phyloP scores from a whole-genome alignment of 2,113 vertebrate genomes.

The Myrmecobius fasciatus region DNA sequence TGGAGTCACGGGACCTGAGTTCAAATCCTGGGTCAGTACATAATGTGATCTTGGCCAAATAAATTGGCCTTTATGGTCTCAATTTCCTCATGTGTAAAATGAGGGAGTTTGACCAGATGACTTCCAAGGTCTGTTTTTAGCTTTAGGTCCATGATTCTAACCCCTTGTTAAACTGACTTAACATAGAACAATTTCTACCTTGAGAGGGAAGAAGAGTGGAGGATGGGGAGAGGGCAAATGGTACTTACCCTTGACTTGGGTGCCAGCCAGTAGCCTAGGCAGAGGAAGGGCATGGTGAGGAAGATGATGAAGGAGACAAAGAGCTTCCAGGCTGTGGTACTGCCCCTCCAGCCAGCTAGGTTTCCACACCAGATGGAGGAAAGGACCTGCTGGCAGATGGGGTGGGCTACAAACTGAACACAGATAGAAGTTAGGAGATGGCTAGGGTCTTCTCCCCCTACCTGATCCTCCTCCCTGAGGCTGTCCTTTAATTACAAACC shows the following conservation, averaged over 20 bases:
- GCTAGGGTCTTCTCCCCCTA: background rate
- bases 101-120: background rate
- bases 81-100: background rate
- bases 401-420: slow-evolving; percentile 92
- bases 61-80: background rate
- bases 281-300: slow-evolving; percentile 91
- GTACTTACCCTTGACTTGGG: slow-evolving; percentile 90
- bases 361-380: slow-evolving; percentile 94
- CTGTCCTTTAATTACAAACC: background rate
- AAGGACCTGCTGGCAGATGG: slow-evolving; percentile 95
- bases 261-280: slow-evolving; percentile 90
- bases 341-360: slow-evolving; percentile 91
- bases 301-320: slow-evolving; percentile 90
- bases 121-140: background rate
- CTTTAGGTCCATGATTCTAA: background rate
- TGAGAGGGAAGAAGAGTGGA: background rate
- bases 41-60: background rate
- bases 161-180: background rate
- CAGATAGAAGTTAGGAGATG: background rate
- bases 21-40: background rate
- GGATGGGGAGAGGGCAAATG: background rate
- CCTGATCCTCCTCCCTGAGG: background rate
- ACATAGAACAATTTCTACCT: background rate
- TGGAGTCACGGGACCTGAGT: background rate
- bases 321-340: slow-evolving; percentile 89